Base-by-base conservation (phyloP, 2,797 vertebrate species). In the Rhodeus uyekii region DNA sequence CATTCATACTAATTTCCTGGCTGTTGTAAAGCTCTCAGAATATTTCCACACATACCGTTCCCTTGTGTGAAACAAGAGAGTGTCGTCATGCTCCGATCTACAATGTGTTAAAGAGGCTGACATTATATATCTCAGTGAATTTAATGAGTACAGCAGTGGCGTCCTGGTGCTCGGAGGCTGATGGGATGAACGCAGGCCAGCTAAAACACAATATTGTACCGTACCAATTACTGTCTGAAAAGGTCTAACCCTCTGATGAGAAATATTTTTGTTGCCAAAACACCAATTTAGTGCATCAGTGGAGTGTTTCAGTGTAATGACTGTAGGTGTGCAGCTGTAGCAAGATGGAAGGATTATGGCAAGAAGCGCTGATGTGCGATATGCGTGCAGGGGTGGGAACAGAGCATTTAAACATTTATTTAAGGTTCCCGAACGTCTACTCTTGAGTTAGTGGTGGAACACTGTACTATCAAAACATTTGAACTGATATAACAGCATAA, bases 271-370 rank as follows among this genome's bases (percentile, higher is more conserved):
- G 81, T 87, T 90, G 87, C 88, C 88, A 91, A 91, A 83, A 88
- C 60, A 81, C 68, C 82, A 86, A 86, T 91, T 92, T 93, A 93
- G 92, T 93, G 87, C 87, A 68, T 91, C 90, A 81, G 60, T 86
- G 82, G 81, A 86, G 91, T 92, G 91, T 87, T 90, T 87, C 89
- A 89, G 87, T 88, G 89, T 92, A 92, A 92, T 91, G 92, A 92
- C 91, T 91, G 73, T 76, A 88, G 88, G 88, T 92, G 88, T 86
- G 88, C 87, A 82, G 75, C 61, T 79, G 68, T 79, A 81, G 8
- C 22, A 72, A 76, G n/a, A 24, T 67, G 36, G 74, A 53, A 72
- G 44, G 29, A 80, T 60, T 74, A 60, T n/a, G 71, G 71, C 50
- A 76, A 69, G 50, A 38, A 55, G 46, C 69, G 29, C 24, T 39